phyloP scores from a whole-genome alignment of 2,888 invertebrate species.

The Pammene aurita region DNA sequence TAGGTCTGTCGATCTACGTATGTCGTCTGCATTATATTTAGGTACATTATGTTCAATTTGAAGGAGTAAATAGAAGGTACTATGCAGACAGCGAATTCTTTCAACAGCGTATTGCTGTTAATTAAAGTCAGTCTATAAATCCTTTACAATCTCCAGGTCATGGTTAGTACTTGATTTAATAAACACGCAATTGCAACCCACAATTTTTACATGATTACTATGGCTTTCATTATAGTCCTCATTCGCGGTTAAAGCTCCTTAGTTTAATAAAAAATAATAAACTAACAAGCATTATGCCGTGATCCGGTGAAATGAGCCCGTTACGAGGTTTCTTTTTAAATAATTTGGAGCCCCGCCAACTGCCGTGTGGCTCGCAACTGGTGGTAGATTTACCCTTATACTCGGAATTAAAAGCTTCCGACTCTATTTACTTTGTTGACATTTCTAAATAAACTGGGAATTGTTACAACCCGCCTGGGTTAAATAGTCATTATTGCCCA shows the following conservation, averaged over 20 bases:
- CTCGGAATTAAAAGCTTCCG: constrained; percentile 64
- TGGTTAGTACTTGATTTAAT: not conserved
- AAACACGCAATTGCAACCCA: constrained; percentile 6
- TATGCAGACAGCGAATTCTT: too few relatives aligned
- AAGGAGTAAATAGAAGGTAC: too few relatives aligned
- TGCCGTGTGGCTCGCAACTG: constrained; percentile 68
- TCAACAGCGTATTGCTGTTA: too few relatives aligned
- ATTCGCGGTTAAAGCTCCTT: constrained; percentile 41
- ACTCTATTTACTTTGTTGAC: constrained; percentile 59
- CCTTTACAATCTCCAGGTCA: not conserved
- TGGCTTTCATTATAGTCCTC: constrained; percentile 16
- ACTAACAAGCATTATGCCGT: constrained; percentile 54
- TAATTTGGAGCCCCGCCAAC: constrained; percentile 76
- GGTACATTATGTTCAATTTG: too few relatives aligned
- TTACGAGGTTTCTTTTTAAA: constrained; percentile 75
- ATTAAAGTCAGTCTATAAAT: not conserved
- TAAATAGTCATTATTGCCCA: constrained; percentile 29
- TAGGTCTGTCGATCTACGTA: too few relatives aligned
- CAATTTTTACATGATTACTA: not conserved
- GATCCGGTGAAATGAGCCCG: constrained; percentile 66
- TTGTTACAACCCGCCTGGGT: constrained; percentile 20
- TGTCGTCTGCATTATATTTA: too few relatives aligned
- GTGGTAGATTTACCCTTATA: constrained; percentile 73
- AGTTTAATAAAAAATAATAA: constrained; percentile 50
- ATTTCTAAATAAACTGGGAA: constrained; percentile 37